phyloP scores from a whole-genome alignment of 2,113 vertebrate genomes.

The Dissostichus mawsoni region DNA sequence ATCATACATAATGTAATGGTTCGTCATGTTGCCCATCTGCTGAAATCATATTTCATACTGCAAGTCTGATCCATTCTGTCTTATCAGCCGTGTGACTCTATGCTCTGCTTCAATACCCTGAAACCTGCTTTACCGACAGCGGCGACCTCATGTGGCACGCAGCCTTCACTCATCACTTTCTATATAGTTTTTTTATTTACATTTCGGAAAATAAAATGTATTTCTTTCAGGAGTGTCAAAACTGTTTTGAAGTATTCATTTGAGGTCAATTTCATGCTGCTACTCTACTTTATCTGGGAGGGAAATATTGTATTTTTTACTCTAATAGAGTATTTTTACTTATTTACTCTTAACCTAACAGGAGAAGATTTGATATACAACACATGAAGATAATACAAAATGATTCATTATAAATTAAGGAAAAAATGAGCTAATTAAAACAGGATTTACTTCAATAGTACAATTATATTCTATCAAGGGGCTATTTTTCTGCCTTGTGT shows the following conservation, averaged over 20 bases:
- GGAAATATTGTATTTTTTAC: not conserved
- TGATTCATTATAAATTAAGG: not conserved
- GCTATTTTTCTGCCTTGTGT: not conserved
- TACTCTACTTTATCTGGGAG: not conserved
- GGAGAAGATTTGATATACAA: not conserved
- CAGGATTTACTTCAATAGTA: not conserved
- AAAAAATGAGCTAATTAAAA: not conserved
- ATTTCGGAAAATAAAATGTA: not conserved
- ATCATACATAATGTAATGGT: conserved; percentile 74
- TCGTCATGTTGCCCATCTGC: conserved; percentile 68
- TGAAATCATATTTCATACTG: conserved; percentile 46
- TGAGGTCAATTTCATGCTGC: not conserved
- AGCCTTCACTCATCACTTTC: not conserved
- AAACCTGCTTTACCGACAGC: conserved; percentile 8
- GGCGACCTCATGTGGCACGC: conserved; percentile 17
- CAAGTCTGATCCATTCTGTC: conserved; percentile 39
- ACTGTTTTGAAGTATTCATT: not conserved
- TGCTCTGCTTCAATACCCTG: conserved; percentile 29
- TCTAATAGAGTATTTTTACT: not conserved
- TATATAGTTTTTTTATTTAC: not conserved
- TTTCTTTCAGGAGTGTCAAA: not conserved
- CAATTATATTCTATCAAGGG: not conserved
- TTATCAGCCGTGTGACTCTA: conserved; percentile 34
- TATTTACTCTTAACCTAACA: not conserved
- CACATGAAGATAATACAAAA: not conserved